Conservation (phyloP, 64 coral and sea anemone genomes). For the Exaiptasia diaphana region DNA sequence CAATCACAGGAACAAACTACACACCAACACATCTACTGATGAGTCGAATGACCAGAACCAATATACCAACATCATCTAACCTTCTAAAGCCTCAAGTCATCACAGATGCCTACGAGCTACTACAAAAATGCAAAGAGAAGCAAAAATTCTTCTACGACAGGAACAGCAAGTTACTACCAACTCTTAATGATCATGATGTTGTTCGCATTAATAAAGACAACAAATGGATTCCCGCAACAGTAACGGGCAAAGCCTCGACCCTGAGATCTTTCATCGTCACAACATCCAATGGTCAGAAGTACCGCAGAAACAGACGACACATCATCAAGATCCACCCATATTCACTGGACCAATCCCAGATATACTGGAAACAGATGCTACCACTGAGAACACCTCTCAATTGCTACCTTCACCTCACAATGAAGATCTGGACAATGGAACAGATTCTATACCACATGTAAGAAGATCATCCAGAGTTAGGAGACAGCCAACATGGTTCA, state of each 20-base stretch:
- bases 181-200: not conserved
- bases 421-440: no score
- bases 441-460: no score
- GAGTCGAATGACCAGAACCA: conserved; percentile 16
- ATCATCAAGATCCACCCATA: not conserved
- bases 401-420: no score
- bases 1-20: conserved; percentile 16
- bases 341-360: not conserved
- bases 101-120: not conserved
- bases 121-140: not conserved
- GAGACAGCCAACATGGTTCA: not conserved
- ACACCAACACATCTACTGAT: conserved; percentile 21
- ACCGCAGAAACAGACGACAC: conserved; percentile 36
- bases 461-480: not conserved
- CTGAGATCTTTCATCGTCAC: conserved; percentile 37
- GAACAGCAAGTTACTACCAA: not conserved
- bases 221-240: conserved; percentile 45
- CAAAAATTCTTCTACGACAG: conserved; percentile 37
- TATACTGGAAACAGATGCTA: not conserved
- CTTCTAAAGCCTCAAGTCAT: conserved; percentile 6
- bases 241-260: not conserved
- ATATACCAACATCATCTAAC: conserved; percentile 8
- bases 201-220: conserved; percentile 11
- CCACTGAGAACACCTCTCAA: not conserved
- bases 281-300: conserved; percentile 40